These are phyloP conservation scores for Caradrina clavipalpis DNA, from an alignment of 2,888 invertebrate genomes.

Conservation along the genomic window DNA sequence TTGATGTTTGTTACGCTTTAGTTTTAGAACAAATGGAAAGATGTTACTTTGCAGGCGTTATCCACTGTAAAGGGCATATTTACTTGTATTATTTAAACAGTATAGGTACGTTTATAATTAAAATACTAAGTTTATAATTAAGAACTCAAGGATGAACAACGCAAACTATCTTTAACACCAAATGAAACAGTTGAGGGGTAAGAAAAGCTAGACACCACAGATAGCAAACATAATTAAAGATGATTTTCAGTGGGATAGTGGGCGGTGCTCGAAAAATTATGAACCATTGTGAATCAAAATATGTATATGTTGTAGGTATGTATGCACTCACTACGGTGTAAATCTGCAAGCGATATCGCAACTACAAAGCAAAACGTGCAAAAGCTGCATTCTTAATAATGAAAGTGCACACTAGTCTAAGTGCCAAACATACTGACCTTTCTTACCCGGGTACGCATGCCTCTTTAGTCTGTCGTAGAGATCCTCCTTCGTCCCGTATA, in stretches of 20 bases:
- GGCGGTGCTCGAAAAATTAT: slow-evolving; percentile 16
- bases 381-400: slow-evolving; percentile 70
- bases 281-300: slow-evolving; percentile 10
- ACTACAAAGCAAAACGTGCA: slow-evolving; percentile 57
- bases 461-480: slow-evolving; percentile 98
- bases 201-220: neutral
- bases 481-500: slow-evolving; percentile 98
- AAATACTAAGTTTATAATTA: no score
- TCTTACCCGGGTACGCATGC: slow-evolving; percentile 98
- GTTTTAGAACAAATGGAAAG: slow-evolving; percentile 18
- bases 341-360: slow-evolving; percentile 38
- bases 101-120: neutral
- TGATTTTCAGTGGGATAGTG: neutral
- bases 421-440: slow-evolving; percentile 93
- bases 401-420: slow-evolving; percentile 82
- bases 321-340: slow-evolving; percentile 3
- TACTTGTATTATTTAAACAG: slow-evolving; percentile 1
- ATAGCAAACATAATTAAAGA: slow-evolving; percentile 4
- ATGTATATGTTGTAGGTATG: neutral
- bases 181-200: neutral
- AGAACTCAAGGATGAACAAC: no score
- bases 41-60: slow-evolving; percentile 20
- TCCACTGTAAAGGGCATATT: neutral
- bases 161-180: no score
- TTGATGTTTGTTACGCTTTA: slow-evolving; percentile 19